A percentile compares a stretch with the other conserved stretches of the same genome.
These are phyloP conservation scores for Drosophila yakuba DNA, from an alignment of 1,140 invertebrate genomes.

Conservation along the genomic window DNA sequence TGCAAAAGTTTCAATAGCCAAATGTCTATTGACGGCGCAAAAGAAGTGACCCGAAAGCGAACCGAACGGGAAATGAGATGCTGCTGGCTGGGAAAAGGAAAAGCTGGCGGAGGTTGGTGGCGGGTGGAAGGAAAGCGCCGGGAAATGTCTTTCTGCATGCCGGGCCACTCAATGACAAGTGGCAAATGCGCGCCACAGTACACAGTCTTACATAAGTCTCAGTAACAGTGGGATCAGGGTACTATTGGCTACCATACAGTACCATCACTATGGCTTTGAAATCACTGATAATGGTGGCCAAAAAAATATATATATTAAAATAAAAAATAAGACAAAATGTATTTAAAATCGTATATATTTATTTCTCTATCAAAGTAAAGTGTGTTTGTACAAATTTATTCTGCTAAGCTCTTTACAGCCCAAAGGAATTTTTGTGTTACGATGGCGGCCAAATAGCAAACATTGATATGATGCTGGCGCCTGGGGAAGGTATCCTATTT, in stretches of 20 bases:
- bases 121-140: not conserved
- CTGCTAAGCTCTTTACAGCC: slow-evolving; percentile 18
- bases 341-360: not conserved
- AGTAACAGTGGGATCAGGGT: slow-evolving; percentile 16
- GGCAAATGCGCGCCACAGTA: slow-evolving; percentile 53
- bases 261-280: not conserved
- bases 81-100: slow-evolving; percentile 41
- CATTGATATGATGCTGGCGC: slow-evolving; percentile 6
- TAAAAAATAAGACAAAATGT: not conserved
- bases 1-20: slow-evolving; percentile 70
- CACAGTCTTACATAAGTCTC: slow-evolving; percentile 44
- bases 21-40: slow-evolving; percentile 71
- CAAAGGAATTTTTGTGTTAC: slow-evolving; percentile 18
- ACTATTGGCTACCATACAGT: no score
- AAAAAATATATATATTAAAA: not conserved
- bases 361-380: not conserved
- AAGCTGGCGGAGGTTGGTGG: not conserved
- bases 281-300: not conserved
- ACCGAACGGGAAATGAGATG: slow-evolving; percentile 72
- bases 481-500: slow-evolving; percentile 2
- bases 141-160: slow-evolving; percentile 32
- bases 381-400: not conserved
- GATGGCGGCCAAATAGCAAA: slow-evolving; percentile 21
- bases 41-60: slow-evolving; percentile 52
- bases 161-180: slow-evolving; percentile 54